Evolutionary conservation across 2,113 vertebrate species (phyloP).

Genomic region (Ptychochromis oligacanthus): DNA sequence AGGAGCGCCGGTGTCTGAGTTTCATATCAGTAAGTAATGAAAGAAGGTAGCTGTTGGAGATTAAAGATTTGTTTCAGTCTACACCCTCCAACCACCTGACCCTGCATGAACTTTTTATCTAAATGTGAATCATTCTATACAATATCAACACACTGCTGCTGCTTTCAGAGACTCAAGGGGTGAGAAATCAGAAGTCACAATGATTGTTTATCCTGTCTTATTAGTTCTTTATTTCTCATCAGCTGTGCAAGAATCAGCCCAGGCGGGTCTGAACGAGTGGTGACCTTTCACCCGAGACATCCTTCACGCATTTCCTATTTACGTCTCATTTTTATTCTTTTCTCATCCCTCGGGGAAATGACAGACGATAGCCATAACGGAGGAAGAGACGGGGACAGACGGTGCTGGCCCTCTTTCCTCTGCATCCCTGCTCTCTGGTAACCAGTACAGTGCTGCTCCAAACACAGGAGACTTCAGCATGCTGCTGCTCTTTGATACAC

Average conservation of each 20-base stretch:
- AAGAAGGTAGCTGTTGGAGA: conserved; percentile 36
- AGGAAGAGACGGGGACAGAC: conserved; percentile 18
- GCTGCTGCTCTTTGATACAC: conserved; percentile 54
- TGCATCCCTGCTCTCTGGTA: neutral
- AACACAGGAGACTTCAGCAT: conserved; percentile 29
- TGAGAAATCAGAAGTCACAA: conserved; percentile 41
- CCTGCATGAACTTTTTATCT: conserved; percentile 69
- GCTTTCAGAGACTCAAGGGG: conserved; percentile 56
- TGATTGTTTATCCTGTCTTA: conserved; percentile 7
- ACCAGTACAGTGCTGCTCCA: conserved; percentile 36
- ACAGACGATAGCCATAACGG: conserved; percentile 59
- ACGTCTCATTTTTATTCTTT: neutral
- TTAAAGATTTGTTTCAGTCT: neutral
- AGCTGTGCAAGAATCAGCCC: conserved; percentile 15
- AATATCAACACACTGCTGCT: conserved; percentile 56
- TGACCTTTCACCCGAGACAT: conserved; percentile 68
- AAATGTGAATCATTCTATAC: conserved; percentile 50
- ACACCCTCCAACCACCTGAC: conserved; percentile 24
- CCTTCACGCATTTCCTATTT: conserved; percentile 12
- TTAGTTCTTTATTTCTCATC: conserved; percentile 2
- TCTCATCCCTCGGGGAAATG: conserved; percentile 26
- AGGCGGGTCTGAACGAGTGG: conserved; percentile 52
- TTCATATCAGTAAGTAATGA: neutral
- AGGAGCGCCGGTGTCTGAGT: conserved; percentile 30
- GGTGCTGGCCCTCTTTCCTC: neutral